Base-by-base conservation (phyloP, 2,888 invertebrate species). In the Psylliodes chrysocephalus region DNA sequence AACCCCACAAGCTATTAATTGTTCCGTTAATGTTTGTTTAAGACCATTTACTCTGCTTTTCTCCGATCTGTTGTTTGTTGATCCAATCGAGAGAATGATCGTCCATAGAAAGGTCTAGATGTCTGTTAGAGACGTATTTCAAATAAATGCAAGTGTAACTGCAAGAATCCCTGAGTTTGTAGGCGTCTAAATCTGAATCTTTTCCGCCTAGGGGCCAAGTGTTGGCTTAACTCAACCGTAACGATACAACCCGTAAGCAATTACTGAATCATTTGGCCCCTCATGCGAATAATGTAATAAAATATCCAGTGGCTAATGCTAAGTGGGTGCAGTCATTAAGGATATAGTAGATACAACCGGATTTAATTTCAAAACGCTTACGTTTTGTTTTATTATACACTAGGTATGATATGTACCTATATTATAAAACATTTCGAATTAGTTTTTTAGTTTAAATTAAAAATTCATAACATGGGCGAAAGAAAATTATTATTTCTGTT, bases 241-340 rank as follows among this genome's bases (percentile, higher is more conserved):
- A 64, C 64, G 55, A 53, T 42, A 60, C 59, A 49, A 47, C 63
- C 57, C 60, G 60, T 60, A 47, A 57, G 64, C 57, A 66, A 63
- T 68, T 66, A 68, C 60, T 55, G 57, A 68, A 66, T 66, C 66
- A 63, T 65, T 61, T 59, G 52, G 40, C 61, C 53, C 63, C 22
- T 63, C 68, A 66, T 63, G 65, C 63, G 63, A 63, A 61, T 63
- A 68, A 63, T 63, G 54, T 55, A 61, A 67, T 65, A 68, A 63
- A 59, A 63, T 68, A 68, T 62, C 67, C 62, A 57, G 56, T 64
- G 67, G 67, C 64, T 60, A 60, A 49, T 49, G 59, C 18, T 59
- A 40, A 59, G 49, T 59, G 49, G 59, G 49, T 57, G 25, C 28
- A 28, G 28, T 49, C 49, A 49, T 49, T 49, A 49, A 49, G 25